phyloP scores from a whole-genome alignment of 1,140 invertebrate species.

The Trachymyrmex septentrionalis region DNA sequence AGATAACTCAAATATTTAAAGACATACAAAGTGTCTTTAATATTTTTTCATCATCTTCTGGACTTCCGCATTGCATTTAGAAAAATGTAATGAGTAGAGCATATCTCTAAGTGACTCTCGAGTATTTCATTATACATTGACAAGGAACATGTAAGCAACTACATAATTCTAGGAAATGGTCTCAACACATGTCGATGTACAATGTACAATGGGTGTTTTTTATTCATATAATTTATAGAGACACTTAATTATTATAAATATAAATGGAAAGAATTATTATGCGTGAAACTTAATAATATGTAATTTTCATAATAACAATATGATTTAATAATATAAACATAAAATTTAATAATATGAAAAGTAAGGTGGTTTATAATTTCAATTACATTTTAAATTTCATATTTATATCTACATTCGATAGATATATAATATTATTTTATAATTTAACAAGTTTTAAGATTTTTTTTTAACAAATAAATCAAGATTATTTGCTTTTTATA shows the following conservation, averaged over 20 bases:
- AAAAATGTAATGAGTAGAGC: slow-evolving; percentile 2
- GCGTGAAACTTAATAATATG: background rate
- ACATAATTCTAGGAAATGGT: background rate
- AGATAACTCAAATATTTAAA: background rate
- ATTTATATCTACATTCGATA: background rate
- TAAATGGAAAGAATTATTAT: slow-evolving; percentile 1
- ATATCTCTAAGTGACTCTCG: slow-evolving; percentile 13
- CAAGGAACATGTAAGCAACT: background rate
- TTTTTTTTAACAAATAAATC: background rate
- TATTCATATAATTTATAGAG: background rate
- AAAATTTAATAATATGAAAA: background rate
- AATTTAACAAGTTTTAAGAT: background rate
- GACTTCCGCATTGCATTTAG: slow-evolving; percentile 29
- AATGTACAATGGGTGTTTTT: slow-evolving; percentile 39
- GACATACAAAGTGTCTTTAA: background rate
- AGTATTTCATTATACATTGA: background rate
- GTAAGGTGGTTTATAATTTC: background rate
- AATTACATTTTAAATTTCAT: slow-evolving; percentile 2
- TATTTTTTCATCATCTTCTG: slow-evolving; percentile 30
- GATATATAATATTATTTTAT: background rate
- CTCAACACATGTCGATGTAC: slow-evolving; percentile 9
- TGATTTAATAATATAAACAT: background rate
- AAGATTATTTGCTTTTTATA: background rate
- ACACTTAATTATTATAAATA: background rate
- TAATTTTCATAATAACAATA: background rate